Percentiles rank a stretch among this genome's conserved stretches.
Evolutionary conservation across 2,113 vertebrate genomes (phyloP).

Genomic region (Ceratotherium simum): DNA sequence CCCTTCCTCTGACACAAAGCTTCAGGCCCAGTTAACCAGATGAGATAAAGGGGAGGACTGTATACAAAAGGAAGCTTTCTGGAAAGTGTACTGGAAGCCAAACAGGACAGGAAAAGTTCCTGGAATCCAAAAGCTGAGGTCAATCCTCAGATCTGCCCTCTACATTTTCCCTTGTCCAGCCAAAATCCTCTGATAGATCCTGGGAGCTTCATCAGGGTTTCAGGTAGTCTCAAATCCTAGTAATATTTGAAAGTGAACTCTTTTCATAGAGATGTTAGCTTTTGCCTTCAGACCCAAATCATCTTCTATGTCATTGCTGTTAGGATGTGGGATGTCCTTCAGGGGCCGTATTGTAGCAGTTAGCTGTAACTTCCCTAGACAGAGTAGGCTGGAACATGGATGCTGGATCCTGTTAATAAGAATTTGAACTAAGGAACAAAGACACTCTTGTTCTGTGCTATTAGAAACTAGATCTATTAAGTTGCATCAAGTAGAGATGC

Average conservation of each 20-base stretch:
- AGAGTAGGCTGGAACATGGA: not conserved
- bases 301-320: not conserved
- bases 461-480: not conserved
- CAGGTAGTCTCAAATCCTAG: not conserved
- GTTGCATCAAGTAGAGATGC: not conserved
- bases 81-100: not conserved
- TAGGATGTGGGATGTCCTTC: fast-evolving
- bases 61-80: not conserved
- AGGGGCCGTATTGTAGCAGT: not conserved
- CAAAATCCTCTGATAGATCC: not conserved
- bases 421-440: not conserved
- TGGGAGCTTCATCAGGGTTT: not conserved
- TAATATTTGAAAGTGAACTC: not conserved
- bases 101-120: not conserved
- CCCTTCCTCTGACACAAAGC: not conserved
- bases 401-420: not conserved
- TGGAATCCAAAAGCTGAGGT: not conserved
- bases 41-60: not conserved
- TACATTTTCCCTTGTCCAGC: not conserved
- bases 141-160: not conserved
- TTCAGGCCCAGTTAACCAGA: not conserved
- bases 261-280: not conserved
- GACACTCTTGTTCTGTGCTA: not conserved
- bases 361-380: not conserved
- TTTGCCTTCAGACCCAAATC: not conserved